These are phyloP conservation scores for Ceyx margarethae DNA, from an alignment of 2,113 vertebrate species.

Conservation along the genomic window DNA sequence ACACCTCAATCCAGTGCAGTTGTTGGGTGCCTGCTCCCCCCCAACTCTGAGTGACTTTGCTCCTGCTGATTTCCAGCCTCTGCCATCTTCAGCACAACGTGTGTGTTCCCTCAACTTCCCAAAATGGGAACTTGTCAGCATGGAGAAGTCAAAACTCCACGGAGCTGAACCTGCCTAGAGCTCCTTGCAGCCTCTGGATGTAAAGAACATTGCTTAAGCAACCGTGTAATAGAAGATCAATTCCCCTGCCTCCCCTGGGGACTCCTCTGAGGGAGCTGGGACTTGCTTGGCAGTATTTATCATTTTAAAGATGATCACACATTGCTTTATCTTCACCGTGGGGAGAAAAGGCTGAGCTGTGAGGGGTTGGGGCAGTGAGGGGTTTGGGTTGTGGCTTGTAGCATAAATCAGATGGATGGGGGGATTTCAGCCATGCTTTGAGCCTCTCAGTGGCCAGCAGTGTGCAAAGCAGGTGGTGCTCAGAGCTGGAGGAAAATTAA, in stretches of 20 bases:
- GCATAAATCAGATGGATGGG: not conserved
- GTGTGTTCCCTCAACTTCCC: not conserved
- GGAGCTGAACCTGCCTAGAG: not conserved
- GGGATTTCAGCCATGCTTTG: accelerated
- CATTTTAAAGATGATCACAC: slow-evolving; percentile 11
- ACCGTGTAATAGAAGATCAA: slow-evolving; percentile 4
- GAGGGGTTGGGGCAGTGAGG: not conserved
- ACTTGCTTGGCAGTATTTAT: not conserved
- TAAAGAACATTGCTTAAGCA: slow-evolving; percentile 13
- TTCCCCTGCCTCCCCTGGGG: not conserved
- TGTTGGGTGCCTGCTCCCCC: not conserved
- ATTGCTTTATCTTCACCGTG: not conserved
- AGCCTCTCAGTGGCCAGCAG: not conserved
- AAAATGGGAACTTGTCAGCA: not conserved
- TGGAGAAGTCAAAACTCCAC: not conserved
- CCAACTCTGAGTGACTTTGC: no score
- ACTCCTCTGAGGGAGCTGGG: slow-evolving; percentile 12
- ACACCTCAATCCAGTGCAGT: not conserved
- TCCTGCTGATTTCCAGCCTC: not conserved
- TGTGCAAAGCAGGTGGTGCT: not conserved
- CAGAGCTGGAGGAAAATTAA: not conserved
- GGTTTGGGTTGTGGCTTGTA: not conserved
- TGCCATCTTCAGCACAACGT: not conserved
- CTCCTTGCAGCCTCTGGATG: not conserved
- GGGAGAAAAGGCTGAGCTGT: not conserved